phyloP scores from a whole-genome alignment of 2,113 vertebrate genomes.

The Anser cygnoides region DNA sequence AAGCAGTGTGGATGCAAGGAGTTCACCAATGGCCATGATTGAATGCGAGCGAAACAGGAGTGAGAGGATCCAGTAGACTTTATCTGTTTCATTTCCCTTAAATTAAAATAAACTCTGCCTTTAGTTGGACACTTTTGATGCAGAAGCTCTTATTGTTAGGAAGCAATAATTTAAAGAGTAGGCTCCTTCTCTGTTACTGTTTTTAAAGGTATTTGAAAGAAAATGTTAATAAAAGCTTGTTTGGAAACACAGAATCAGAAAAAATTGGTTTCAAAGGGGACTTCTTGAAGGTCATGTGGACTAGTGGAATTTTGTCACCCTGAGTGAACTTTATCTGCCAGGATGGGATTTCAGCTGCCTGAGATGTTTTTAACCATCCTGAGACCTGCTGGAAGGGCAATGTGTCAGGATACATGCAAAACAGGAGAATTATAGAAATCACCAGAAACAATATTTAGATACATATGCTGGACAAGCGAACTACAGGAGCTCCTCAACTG shows the following conservation, averaged over 20 bases:
- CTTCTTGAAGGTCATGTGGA: rapidly evolving
- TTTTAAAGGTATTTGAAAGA: neutral
- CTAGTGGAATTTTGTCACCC: neutral
- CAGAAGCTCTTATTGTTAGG: neutral
- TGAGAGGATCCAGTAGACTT: neutral
- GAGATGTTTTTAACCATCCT: neutral
- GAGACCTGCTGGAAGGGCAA: neutral
- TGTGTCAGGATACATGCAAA: neutral
- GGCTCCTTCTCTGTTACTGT: neutral
- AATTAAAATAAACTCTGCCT: neutral
- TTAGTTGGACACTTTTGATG: neutral
- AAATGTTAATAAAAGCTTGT: neutral
- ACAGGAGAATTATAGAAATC: neutral
- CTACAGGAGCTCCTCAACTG: neutral
- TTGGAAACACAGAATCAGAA: neutral
- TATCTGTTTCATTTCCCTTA: neutral
- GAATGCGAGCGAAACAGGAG: neutral
- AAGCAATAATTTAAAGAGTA: neutral
- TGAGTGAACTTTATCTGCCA: neutral
- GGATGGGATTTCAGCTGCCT: neutral
- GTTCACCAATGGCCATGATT: neutral
- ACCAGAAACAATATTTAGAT: neutral
- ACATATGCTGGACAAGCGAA: neutral
- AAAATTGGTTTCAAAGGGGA: neutral
- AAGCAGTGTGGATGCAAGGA: neutral